Conservation (phyloP, 2,888 invertebrate species). For the Empis livida region DNA sequence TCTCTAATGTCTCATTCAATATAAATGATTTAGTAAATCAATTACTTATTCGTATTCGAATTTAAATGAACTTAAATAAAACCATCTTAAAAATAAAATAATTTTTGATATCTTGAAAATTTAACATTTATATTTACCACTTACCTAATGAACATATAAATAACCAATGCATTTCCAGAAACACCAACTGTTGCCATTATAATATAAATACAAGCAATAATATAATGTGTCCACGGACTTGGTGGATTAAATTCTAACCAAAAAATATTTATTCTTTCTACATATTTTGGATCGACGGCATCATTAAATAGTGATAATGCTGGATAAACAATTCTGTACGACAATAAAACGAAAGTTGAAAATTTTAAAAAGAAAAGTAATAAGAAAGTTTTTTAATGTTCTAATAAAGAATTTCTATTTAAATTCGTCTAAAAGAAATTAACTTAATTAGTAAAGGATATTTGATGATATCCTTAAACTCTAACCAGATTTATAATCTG, state of each 20-base stretch:
- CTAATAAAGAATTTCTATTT: too few relatives aligned
- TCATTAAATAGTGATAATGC: conserved; percentile 21
- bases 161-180: conserved; percentile 56
- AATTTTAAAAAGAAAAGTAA: too few relatives aligned
- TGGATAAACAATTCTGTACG: conserved; percentile 7
- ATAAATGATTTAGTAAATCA: too few relatives aligned
- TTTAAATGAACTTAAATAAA: too few relatives aligned
- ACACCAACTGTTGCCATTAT: conserved; percentile 52
- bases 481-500: too few relatives aligned
- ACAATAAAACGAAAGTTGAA: neutral
- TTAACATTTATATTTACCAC: conserved; percentile 18
- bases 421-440: too few relatives aligned
- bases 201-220: conserved; percentile 48
- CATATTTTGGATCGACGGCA: conserved; percentile 24
- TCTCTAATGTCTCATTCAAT: too few relatives aligned
- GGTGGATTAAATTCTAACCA: conserved; percentile 61
- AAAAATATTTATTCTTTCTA: conserved; percentile 47
- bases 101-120: neutral
- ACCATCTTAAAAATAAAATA: too few relatives aligned
- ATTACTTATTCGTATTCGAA: too few relatives aligned
- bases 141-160: conserved; percentile 60
- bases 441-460: too few relatives aligned
- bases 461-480: too few relatives aligned
- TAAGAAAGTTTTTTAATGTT: too few relatives aligned
- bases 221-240: conserved; percentile 41